Evolutionary conservation across 2,888 invertebrate genomes (phyloP).

Genomic region (Lomographa bimaculata): DNA sequence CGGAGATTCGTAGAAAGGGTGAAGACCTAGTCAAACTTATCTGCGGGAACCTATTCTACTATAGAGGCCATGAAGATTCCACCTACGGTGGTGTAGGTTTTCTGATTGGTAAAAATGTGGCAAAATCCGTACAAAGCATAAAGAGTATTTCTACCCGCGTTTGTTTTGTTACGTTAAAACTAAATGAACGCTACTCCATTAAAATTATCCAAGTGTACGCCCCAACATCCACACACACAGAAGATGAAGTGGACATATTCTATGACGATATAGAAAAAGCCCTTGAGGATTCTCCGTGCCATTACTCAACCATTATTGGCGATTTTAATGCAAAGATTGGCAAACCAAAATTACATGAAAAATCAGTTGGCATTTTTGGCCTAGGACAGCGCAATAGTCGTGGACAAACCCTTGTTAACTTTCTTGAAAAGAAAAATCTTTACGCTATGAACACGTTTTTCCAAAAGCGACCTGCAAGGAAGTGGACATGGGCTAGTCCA

Average conservation of each 20-base stretch:
- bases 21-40: too few relatives aligned
- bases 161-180: neutral
- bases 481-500: conserved; percentile 2
- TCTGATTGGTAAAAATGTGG: too few relatives aligned
- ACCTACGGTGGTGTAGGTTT: too few relatives aligned
- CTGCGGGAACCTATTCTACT: too few relatives aligned
- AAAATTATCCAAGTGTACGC: conserved; percentile 2
- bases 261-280: neutral
- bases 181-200: neutral
- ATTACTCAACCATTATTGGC: neutral
- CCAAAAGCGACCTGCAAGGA: neutral
- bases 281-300: neutral
- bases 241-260: neutral
- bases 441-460: conserved; percentile 7
- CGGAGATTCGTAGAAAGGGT: too few relatives aligned
- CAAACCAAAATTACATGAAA: neutral
- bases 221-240: neutral
- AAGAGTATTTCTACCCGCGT: too few relatives aligned
- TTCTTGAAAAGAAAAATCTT: neutral
- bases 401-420: neutral
- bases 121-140: too few relatives aligned
- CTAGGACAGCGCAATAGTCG: neutral
- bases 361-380: neutral
- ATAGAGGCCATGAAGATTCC: too few relatives aligned
- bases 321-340: conserved; percentile 6